Evolutionary conservation across 2,113 vertebrate genomes (phyloP), one percentile per base, ranked within the genome.

Genomic region (Genyomyrus donnyi): DNA sequence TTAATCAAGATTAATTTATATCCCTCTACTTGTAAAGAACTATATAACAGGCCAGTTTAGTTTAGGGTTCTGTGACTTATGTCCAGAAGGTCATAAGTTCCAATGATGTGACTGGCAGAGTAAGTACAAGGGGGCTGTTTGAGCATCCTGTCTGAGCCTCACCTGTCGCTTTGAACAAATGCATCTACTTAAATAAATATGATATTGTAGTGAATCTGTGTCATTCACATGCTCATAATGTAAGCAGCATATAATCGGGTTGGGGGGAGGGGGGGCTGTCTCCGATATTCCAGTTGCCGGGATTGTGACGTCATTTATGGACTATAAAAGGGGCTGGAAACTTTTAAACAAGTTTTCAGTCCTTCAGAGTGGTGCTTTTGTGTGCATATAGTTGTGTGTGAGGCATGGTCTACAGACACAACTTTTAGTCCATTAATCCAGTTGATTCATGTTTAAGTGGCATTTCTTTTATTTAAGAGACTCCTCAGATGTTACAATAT

Each of bases 401-500:
- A 77, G 74, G 74, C 74, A 1, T 77, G 74, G 35, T 42, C 35
- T 39, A 19, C 5, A 80, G 17, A 7, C 74, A 80, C 1, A 42
- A 80, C 31, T 42, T 42, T 17, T 42, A 42, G 62, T 31, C 62
- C 62, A 70, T 70, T 70, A 39, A 42, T 80, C 35, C 74, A 80
- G 74, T 7, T n/a, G 5, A 80, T 80, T 80, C 39, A 80, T 80
- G 35, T 80, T 80, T 80, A 39, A 85, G 83, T 85, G 39, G 83
- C 19, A 24, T 85, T 85, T 46, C 46, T n/a, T 85, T 85, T 49
- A 85, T 80, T 80, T 19, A 80, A 80, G 74, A 85, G 19, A 85
- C 24, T 85, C 21, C 45, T 42, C 74, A 80, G 13, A 80, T 80
- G 31, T 80, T 80, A 42, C 35, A 80, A 80, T 94, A 93, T 91